Base-by-base conservation (phyloP, 2,797 vertebrate species). In the Champsocephalus gunnari region DNA sequence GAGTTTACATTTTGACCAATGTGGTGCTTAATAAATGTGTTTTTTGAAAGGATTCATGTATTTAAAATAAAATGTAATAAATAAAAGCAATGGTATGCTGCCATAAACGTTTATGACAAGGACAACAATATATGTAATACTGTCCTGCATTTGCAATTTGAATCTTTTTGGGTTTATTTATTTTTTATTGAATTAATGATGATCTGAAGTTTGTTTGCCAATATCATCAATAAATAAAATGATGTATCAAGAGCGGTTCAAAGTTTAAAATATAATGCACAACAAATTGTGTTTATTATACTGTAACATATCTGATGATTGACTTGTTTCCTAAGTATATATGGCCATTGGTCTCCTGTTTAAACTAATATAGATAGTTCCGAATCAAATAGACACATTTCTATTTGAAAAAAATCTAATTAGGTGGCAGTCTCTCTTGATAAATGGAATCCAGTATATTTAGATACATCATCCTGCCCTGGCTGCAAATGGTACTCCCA, bases 401-500 rank as follows among this genome's bases (percentile, higher is more conserved):
- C 50, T 66, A 67, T 68, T 74, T 28, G 8, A 24, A 80, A 66
- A 76, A 87, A 34, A 34, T 76, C 28, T 9, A 75, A 87, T 83
- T 81, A 86, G 17, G 28, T 21, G 45, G n/a, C 47, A 71, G 50
- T 84, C 71, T 45, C 64, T 62, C 64, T 61, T 79, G 70, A 80
- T 87, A 68, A 85, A 88, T 86, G 65, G 78, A 87, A 58, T 57
- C 34, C 50, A 67, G 58, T 81, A 24, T 66, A 63, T 80, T 67
- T 66, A 57, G 79, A 82, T 89, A 73, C 80, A 87, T 83, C 79
- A 82, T 77, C 71, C 76, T 86, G 73, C 67, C 62, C 48, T 21
- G 81, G 75, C 71, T 85, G 86, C 83, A 90, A 83, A 90, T 88
- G 77, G 65, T 85, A 77, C 88, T 93, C 80, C 64, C 76, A 92